Evolutionary conservation across 2,113 vertebrate genomes (phyloP).

Genomic region (Hiodon alosoides): DNA sequence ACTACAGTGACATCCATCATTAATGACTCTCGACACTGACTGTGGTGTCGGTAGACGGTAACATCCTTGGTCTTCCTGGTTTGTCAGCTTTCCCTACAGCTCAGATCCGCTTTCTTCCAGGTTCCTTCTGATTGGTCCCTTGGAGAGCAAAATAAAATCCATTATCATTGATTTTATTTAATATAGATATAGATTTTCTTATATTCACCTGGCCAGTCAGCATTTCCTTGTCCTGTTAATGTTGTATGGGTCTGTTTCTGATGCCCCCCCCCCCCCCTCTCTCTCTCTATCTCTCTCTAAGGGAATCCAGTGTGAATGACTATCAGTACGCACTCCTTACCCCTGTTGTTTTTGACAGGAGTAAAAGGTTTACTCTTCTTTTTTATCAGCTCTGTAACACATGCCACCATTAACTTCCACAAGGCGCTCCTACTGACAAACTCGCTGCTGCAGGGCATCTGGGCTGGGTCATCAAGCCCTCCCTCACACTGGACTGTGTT

Average conservation of each 20-base stretch:
- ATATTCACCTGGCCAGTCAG: constrained; percentile 17
- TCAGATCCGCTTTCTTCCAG: background rate
- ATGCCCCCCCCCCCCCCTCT: constrained; percentile 22
- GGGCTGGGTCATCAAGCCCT: too few relatives aligned
- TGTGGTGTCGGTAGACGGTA: too few relatives aligned
- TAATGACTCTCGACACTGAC: too few relatives aligned
- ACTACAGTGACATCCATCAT: too few relatives aligned
- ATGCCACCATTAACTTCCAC: background rate
- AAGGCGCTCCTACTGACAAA: constrained; percentile 9
- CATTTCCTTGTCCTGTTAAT: constrained; percentile 8
- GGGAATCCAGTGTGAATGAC: constrained; percentile 72
- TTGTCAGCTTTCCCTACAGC: background rate
- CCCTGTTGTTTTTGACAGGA: constrained; percentile 44
- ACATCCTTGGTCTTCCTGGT: too few relatives aligned
- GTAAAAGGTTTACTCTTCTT: constrained; percentile 35
- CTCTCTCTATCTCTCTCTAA: constrained; percentile 48
- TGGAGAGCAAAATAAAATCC: background rate
- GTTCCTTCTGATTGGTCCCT: background rate
- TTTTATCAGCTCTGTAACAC: constrained; percentile 25
- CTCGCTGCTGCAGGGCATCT: background rate
- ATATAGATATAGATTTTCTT: background rate
- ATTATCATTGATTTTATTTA: too few relatives aligned
- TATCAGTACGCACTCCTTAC: constrained; percentile 60
- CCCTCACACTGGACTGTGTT: too few relatives aligned
- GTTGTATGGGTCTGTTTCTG: background rate